A percentile compares a stretch with the other conserved stretches of the same genome.
These are phyloP conservation scores for Rhea americana DNA, from an alignment of 2,113 vertebrate species.

Conservation along the genomic window DNA sequence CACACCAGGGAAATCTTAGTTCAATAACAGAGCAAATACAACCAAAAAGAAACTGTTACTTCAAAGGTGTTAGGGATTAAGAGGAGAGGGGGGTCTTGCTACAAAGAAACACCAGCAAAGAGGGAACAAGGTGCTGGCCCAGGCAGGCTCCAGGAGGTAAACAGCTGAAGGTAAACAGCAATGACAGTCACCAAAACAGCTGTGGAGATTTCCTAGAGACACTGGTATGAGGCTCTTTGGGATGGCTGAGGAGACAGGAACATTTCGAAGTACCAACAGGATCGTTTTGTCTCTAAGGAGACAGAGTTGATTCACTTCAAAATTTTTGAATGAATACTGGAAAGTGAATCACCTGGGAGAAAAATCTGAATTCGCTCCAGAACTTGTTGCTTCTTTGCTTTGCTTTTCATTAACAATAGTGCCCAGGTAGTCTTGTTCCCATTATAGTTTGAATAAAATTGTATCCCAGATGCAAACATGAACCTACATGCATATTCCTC, in stretches of 20 bases:
- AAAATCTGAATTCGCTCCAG: neutral
- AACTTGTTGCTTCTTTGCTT: neutral
- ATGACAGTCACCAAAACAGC: neutral
- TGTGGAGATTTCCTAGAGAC: neutral
- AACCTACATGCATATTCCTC: neutral
- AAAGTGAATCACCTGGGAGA: neutral
- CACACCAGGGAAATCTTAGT: neutral
- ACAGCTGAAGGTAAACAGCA: neutral
- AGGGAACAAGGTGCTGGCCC: neutral
- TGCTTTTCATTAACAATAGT: neutral
- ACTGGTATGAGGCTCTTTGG: neutral
- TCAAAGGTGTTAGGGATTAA: neutral
- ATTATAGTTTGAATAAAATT: neutral
- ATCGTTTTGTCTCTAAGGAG: neutral
- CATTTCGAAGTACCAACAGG: rapidly evolving
- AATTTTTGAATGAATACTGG: neutral
- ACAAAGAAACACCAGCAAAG: neutral
- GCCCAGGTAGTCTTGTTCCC: neutral
- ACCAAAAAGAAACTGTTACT: neutral
- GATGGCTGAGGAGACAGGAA: neutral
- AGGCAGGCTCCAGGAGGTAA: neutral
- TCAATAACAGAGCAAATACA: neutral
- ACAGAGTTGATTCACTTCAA: neutral
- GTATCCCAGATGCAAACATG: neutral
- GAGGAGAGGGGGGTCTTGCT: neutral